Evolutionary conservation across 2,113 vertebrate genomes (phyloP).

Genomic region (Phasianus colchicus): DNA sequence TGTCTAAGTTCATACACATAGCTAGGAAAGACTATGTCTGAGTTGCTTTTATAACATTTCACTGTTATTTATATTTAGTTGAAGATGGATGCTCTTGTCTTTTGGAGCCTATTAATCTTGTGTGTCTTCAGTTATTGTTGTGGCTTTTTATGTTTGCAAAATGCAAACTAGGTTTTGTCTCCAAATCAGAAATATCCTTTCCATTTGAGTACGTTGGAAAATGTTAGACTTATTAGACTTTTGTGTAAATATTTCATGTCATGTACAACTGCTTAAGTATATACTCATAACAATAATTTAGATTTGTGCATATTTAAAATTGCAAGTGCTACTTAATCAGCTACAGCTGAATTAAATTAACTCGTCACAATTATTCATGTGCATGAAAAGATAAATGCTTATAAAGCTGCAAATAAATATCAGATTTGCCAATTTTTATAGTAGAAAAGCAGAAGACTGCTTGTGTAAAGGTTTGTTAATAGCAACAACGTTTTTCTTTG

Average conservation of each 20-base stretch:
- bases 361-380: not conserved
- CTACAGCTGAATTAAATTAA: constrained; percentile 14
- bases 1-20: not conserved
- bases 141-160: not conserved
- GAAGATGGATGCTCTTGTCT: not conserved
- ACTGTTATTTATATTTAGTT: not conserved
- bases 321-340: not conserved
- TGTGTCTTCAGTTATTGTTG: not conserved
- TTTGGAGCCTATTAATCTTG: not conserved
- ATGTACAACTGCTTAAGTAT: not conserved
- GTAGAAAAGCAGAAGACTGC: not conserved
- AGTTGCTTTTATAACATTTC: not conserved
- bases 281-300: not conserved
- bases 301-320: not conserved
- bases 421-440: not conserved
- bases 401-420: not conserved
- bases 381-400: not conserved
- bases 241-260: not conserved
- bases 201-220: not conserved
- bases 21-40: not conserved
- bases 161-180: not conserved
- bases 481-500: not conserved
- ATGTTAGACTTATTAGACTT: not conserved
- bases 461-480: not conserved
- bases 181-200: not conserved